Evolutionary conservation across 2,797 vertebrate genomes (phyloP), one percentile per base, ranked within the genome.

Genomic region (Echiichthys vipera): DNA sequence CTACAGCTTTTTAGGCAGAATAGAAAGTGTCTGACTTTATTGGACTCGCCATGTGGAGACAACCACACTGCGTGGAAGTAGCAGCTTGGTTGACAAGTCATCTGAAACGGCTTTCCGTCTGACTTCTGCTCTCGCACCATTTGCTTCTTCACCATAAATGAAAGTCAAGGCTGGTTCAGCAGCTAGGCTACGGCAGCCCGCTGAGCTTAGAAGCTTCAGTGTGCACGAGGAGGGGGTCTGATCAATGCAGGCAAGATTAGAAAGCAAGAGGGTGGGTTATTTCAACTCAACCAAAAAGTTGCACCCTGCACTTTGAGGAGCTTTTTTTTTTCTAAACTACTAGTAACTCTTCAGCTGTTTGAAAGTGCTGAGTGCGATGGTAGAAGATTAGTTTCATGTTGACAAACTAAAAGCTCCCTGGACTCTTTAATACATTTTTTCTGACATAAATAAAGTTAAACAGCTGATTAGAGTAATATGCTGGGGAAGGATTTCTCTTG

Each of bases 161-260:
- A 89, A 87, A 84, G 74, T 74, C 62, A 36, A 22, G 74, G 57
- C 70, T 50, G 64, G 83, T 87, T 77, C 77, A 63, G 74, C 84
- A 43, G 82, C 81, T 54, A 43, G 47, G 66, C 78, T 75, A 30
- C n/a, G 18, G 77, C 40, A 0, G 75, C 90, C 77, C 46, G 84
- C 91, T 92, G 91, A 79, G 90, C 76, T 72, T 34, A 66, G 83
- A 85, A 78, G 78, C 84, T 63, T 86, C 65, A 57, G 65, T 47
- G 39, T 67, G 78, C 72, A 62, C 1, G 25, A 54, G 82, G 51
- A 69, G 85, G 84, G 81, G 78, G 85, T 77, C 80, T 84, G 89
- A 91, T 91, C 90, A 90, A 88, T 92, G 84, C 71, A 42, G 46
- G 67, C 58, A 43, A 84, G 82, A 88, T 84, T 74, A 89, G 75